A percentile compares a stretch with the other conserved stretches of the same genome.
phyloP scores from a whole-genome alignment of 2,797 vertebrate species.

The Acanthornis magna region DNA sequence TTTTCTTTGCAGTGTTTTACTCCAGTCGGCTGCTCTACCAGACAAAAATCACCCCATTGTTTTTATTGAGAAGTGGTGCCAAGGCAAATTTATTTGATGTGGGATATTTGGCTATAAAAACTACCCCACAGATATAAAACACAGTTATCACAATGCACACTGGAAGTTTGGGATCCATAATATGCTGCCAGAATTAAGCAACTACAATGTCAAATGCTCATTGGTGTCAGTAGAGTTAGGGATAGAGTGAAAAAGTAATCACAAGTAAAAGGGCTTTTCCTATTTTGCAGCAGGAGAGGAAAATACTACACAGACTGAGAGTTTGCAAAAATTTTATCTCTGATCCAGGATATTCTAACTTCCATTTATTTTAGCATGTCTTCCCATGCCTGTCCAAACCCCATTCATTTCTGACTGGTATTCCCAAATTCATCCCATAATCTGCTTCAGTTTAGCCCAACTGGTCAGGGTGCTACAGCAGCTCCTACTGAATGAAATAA shows the following conservation, averaged over 20 bases:
- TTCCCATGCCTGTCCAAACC: not conserved
- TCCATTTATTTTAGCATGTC: not conserved
- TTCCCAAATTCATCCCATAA: not conserved
- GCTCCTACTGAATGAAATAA: not conserved
- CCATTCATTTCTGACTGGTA: not conserved
- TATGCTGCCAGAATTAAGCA: not conserved
- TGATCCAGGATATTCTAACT: not conserved
- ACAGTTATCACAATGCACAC: not conserved
- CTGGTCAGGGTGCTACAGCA: not conserved
- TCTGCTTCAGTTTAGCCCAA: not conserved
- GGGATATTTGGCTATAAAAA: not conserved
- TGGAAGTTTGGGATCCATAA: not conserved
- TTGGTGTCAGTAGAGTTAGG: not conserved
- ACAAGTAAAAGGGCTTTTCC: not conserved
- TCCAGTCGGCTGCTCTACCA: not conserved
- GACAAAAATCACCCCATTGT: not conserved
- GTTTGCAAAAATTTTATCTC: not conserved
- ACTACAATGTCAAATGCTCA: not conserved
- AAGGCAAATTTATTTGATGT: not conserved
- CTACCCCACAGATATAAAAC: not conserved
- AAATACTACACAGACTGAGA: not conserved
- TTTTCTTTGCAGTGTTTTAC: not conserved
- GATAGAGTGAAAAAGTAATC: not conserved
- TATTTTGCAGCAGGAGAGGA: not conserved
- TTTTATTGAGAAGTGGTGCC: not conserved